Conservation (phyloP, 2,888 invertebrate genomes). For the Cerceris rybyensis region DNA sequence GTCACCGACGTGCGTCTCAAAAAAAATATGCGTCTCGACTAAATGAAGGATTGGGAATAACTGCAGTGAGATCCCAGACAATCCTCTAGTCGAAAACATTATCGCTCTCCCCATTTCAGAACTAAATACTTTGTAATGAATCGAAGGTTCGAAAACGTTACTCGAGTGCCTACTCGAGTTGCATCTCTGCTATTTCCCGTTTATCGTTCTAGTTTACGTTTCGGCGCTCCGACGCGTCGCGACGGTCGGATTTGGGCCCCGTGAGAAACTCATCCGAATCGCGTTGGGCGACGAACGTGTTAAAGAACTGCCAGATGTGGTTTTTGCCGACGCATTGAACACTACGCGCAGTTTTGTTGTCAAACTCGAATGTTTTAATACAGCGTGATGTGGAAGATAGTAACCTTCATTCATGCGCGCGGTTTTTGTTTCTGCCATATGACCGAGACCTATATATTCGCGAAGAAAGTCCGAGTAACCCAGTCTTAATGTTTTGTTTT, state of each 20-base stretch:
- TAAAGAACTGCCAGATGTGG: background rate
- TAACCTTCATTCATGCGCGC: background rate
- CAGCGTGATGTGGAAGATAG: conserved; percentile 4
- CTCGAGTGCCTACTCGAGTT: conserved; percentile 24
- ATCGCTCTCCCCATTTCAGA: too few relatives aligned
- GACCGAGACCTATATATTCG: conserved; percentile 1
- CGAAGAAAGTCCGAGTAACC: background rate
- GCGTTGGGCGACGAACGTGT: too few relatives aligned
- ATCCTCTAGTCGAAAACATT: conserved; percentile 22
- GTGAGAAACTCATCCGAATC: too few relatives aligned
- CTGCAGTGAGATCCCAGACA: conserved; percentile 24
- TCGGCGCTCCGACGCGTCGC: conserved; percentile 24
- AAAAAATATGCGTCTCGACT: conserved; percentile 39
- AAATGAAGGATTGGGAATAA: conserved; percentile 29
- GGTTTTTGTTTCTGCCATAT: background rate
- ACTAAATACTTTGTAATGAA: conserved; percentile 5
- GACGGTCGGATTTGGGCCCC: too few relatives aligned
- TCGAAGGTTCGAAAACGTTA: conserved; percentile 7
- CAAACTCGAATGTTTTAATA: background rate
- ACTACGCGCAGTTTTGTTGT: too few relatives aligned
- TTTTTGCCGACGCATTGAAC: background rate
- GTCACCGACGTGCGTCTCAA: conserved; percentile 33
- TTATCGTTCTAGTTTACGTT: conserved; percentile 24
- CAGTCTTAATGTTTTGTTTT: background rate
- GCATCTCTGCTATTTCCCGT: conserved; percentile 27